phyloP scores from a whole-genome alignment of 2,797 vertebrate species.

The Leontocebus nigricollis region DNA sequence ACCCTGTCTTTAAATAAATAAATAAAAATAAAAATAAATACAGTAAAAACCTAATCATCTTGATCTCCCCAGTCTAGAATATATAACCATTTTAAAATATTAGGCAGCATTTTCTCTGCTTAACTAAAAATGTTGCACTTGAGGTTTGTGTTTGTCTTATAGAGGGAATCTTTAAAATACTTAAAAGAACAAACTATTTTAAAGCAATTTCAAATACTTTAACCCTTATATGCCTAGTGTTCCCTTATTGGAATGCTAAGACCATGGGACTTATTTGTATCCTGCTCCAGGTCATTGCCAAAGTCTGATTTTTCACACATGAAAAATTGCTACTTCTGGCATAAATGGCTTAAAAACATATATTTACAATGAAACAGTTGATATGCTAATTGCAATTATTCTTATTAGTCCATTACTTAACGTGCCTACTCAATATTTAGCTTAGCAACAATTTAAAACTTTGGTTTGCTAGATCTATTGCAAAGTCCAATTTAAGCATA shows the following conservation, averaged over 20 bases:
- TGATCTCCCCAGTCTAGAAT: neutral
- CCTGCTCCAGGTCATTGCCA: neutral
- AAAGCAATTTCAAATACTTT: neutral
- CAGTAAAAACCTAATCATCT: neutral
- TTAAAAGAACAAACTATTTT: neutral
- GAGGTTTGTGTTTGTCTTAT: neutral
- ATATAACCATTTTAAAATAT: neutral
- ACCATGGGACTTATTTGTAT: neutral
- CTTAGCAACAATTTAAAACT: constrained; percentile 17
- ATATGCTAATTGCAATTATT: neutral
- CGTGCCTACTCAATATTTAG: neutral
- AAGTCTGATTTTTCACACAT: neutral
- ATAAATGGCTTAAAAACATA: neutral
- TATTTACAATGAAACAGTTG: constrained; percentile 17
- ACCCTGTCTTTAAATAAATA: neutral
- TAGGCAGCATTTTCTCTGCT: neutral
- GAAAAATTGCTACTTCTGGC: neutral
- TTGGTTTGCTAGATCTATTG: neutral
- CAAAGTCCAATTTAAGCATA: neutral
- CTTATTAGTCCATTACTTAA: neutral
- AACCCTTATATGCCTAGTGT: neutral
- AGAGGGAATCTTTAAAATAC: neutral
- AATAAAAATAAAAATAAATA: neutral
- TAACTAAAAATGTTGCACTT: neutral
- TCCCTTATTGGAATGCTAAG: neutral